These are phyloP conservation scores for Nothoprocta pentlandii DNA, from an alignment of 2,113 vertebrate genomes.

Conservation along the genomic window DNA sequence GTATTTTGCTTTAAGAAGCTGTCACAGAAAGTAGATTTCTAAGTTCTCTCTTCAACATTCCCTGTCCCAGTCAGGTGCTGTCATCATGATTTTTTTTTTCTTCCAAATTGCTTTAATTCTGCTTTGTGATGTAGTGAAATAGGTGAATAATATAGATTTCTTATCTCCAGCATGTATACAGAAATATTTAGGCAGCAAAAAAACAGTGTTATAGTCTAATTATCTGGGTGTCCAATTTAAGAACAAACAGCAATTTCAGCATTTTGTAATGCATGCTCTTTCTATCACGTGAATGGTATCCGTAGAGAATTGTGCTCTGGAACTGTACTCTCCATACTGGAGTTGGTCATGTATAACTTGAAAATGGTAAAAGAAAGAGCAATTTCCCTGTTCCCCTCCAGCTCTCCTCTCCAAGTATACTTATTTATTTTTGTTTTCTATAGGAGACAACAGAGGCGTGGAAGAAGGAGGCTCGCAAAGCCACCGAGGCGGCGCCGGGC, in stretches of 20 bases:
- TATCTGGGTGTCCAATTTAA: neutral
- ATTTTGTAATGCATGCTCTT: neutral
- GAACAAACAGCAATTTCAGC: neutral
- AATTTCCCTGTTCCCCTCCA: fast-evolving
- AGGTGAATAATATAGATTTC: neutral
- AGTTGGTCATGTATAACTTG: neutral
- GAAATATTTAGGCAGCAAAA: neutral
- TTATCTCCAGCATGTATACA: neutral
- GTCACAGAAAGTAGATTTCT: neutral
- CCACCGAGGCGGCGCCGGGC: constrained; percentile 59
- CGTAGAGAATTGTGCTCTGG: neutral
- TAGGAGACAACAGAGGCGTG: constrained; percentile 70
- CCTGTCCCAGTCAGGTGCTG: neutral
- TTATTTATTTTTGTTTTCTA: constrained; percentile 2
- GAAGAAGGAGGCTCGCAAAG: constrained; percentile 69
- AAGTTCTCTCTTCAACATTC: neutral
- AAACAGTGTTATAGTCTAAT: neutral
- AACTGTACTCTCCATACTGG: neutral
- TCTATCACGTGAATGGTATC: neutral
- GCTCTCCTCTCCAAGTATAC: neutral
- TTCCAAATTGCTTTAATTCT: neutral
- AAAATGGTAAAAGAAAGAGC: neutral
- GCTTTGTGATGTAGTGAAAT: neutral
- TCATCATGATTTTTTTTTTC: neutral
- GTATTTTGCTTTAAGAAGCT: neutral